Conservation (phyloP, 2,888 invertebrate species). For the Unio delphinus region DNA sequence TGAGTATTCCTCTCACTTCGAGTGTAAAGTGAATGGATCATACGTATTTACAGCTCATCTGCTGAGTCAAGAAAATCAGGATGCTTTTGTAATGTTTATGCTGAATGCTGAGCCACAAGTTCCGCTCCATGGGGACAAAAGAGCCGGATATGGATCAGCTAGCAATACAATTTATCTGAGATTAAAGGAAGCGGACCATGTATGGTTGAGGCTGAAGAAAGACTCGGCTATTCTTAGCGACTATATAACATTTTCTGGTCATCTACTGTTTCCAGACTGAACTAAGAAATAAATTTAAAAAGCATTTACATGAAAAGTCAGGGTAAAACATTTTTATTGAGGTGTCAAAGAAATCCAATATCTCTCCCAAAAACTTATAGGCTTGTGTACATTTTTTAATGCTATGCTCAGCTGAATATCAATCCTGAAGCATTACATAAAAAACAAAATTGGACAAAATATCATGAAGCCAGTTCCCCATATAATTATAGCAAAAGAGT, state of each 20-base stretch:
- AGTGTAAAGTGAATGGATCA: slow-evolving; percentile 65
- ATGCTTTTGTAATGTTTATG: slow-evolving; percentile 69
- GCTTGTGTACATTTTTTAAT: too few species aligned
- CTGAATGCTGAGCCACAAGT: slow-evolving; percentile 66
- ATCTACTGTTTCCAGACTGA: slow-evolving; percentile 60
- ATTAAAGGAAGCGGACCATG: slow-evolving; percentile 62
- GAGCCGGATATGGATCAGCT: slow-evolving; percentile 67
- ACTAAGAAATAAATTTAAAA: neutral
- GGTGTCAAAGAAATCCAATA: too few species aligned
- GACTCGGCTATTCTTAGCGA: slow-evolving; percentile 67
- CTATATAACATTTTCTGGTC: slow-evolving; percentile 69
- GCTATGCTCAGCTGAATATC: too few species aligned
- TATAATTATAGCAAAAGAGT: too few species aligned
- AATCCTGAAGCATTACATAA: too few species aligned
- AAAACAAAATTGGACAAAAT: too few species aligned
- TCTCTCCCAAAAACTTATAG: too few species aligned
- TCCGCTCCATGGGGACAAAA: slow-evolving; percentile 67
- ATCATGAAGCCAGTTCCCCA: too few species aligned
- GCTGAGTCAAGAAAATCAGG: slow-evolving; percentile 62
- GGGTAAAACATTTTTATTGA: neutral
- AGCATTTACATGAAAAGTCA: neutral
- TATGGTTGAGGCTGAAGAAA: slow-evolving; percentile 67
- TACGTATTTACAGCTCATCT: slow-evolving; percentile 68
- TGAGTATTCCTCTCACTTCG: slow-evolving; percentile 65
- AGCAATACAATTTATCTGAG: slow-evolving; percentile 66